Conservation (phyloP, 2,888 invertebrate species). For the Dorcus hopei region DNA sequence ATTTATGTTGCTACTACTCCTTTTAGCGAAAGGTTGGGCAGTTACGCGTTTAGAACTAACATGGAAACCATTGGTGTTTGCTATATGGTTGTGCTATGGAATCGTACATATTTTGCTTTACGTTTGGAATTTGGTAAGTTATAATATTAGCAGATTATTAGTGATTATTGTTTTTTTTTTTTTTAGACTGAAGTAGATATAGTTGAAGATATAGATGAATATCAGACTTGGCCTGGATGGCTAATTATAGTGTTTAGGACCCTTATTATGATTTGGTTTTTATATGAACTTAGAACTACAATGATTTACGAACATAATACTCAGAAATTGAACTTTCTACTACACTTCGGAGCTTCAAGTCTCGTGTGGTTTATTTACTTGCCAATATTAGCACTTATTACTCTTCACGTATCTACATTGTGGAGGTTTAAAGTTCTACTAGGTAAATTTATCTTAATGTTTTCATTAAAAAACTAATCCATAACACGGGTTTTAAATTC, state of each 20-base stretch:
- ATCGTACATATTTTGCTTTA: slow-evolving; percentile 88
- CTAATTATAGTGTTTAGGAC: slow-evolving; percentile 83
- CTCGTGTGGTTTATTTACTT: slow-evolving; percentile 98
- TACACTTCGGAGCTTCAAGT: slow-evolving; percentile 96
- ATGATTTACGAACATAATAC: slow-evolving; percentile 78
- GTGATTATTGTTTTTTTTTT: slow-evolving; percentile 31
- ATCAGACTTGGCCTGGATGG: slow-evolving; percentile 98
- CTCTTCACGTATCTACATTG: slow-evolving; percentile 87
- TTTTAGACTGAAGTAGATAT: slow-evolving; percentile 91
- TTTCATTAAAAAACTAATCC: neutral
- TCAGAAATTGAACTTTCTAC: slow-evolving; percentile 85
- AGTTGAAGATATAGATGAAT: slow-evolving; percentile 94
- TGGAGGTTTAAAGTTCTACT: slow-evolving; percentile 94
- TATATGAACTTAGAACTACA: slow-evolving; percentile 70
- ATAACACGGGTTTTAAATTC: neutral
- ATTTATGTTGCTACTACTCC: slow-evolving; percentile 86
- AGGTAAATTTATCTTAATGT: slow-evolving; percentile 54
- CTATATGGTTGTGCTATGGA: slow-evolving; percentile 89
- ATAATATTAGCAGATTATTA: neutral
- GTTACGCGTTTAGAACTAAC: slow-evolving; percentile 87
- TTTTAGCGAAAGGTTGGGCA: slow-evolving; percentile 96
- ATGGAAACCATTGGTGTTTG: slow-evolving; percentile 78
- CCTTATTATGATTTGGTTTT: slow-evolving; percentile 86
- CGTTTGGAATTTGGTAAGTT: slow-evolving; percentile 91
- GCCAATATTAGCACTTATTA: slow-evolving; percentile 90